Base-by-base conservation (phyloP, 2,797 vertebrate species). In the Prunella strophiata region DNA sequence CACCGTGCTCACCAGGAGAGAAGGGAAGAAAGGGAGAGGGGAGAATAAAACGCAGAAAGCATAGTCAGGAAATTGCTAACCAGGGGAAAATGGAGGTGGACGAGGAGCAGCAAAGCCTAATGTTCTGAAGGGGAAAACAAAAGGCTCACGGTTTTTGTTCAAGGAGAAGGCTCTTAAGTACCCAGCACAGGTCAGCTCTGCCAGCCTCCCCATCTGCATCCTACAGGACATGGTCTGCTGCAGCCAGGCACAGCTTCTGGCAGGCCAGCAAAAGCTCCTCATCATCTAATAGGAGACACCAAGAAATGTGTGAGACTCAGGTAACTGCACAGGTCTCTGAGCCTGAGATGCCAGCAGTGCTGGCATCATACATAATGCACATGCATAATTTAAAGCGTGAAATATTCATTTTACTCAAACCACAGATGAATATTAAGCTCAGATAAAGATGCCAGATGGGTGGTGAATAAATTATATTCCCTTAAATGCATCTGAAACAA, bases 341-440 rank as follows among this genome's bases (percentile, higher is more conserved):
- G 63, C 22, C 32, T 7, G 22, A 63, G 40, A 78, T 48, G 36
- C 57, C 57, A 71, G 65, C 34, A 65, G 3, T 42, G n/a, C 47
- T 77, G 73, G 65, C 78, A 72, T 59, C 52, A 48, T 36, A 23
- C 16, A 27, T 17, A 78, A 84, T 13, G 47, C 10, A 9, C 36
- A 22, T 63, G 18, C 29, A 59, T 84, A 89, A 92, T 91, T 88
- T 63, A 92, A 91, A 36, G 27, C 42, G 22, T 54, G 63, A 95
- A 95, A 92, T 88, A 84, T 2, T 90, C 16, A 75, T 92, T 95
- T 92, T 81, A 79, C 47, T 76, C 73, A 90, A 52, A 50, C 55
- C 9, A 0, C 66, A 86, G 51, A 42, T 63, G 11, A 94, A 83
- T 86, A 85, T 62, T 89, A 91, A 93, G 55, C 70, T 88, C 29